phyloP scores from a whole-genome alignment of 2,797 vertebrate species.

The Nothura maculosa region DNA sequence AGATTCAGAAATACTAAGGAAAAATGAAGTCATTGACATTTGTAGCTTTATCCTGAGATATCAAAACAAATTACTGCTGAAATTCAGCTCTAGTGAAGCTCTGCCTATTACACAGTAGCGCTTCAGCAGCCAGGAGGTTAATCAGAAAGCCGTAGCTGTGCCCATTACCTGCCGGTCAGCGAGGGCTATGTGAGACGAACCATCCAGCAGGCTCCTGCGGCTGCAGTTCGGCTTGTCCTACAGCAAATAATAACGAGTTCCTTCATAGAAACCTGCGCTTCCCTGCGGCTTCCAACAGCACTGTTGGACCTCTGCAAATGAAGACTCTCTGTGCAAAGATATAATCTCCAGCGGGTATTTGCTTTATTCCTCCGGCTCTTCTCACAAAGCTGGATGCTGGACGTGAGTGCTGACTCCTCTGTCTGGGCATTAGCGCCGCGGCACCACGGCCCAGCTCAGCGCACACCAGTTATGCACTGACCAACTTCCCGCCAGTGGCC shows the following conservation, averaged over 20 bases:
- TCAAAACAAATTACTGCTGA: neutral
- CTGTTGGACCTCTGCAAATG: neutral
- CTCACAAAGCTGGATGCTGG: constrained; percentile 41
- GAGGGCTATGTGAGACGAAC: neutral
- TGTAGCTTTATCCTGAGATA: constrained; percentile 5
- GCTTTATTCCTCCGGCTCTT: constrained; percentile 51
- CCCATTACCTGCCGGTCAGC: constrained; percentile 14
- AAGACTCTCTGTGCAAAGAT: neutral
- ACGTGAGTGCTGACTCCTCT: constrained; percentile 72
- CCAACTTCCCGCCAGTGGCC: neutral
- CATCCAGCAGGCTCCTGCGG: constrained; percentile 44
- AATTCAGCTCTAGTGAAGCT: neutral
- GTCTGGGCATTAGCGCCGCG: constrained; percentile 68
- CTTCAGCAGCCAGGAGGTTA: constrained; percentile 11
- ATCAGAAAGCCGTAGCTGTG: constrained; percentile 1
- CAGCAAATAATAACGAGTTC: constrained; percentile 24
- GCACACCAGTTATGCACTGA: constrained; percentile 54
- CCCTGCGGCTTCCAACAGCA: neutral
- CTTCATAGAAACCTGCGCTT: neutral
- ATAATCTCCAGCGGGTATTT: constrained; percentile 24
- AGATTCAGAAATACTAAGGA: neutral
- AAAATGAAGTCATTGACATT: neutral
- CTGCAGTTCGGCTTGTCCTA: constrained; percentile 54
- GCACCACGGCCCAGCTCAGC: constrained; percentile 32
- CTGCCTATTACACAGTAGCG: neutral